phyloP scores from a whole-genome alignment of 2,888 invertebrate species.

The Brachyptera putata region DNA sequence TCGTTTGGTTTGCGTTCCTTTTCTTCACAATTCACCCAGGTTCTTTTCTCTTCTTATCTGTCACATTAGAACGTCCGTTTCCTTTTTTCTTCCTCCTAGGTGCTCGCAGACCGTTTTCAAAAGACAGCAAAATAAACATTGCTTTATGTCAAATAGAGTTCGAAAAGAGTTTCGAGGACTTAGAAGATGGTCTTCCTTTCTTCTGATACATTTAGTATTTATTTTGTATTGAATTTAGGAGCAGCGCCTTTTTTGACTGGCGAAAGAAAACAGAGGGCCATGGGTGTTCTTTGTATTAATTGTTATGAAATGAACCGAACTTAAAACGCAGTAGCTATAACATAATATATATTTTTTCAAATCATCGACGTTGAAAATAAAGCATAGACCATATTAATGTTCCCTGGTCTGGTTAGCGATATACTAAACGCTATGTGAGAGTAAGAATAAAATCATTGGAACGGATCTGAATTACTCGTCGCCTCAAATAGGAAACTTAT shows the following conservation, averaged over 20 bases:
- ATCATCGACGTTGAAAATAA: too few species aligned
- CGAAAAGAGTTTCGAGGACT: conserved; percentile 6
- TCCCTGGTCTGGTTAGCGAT: too few species aligned
- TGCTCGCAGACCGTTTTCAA: background rate
- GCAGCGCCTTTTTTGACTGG: background rate
- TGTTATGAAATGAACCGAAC: too few species aligned
- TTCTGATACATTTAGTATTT: conserved; percentile 8
- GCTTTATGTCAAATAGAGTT: background rate
- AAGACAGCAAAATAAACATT: conserved; percentile 17
- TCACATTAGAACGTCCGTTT: conserved; percentile 5
- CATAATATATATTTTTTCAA: too few species aligned
- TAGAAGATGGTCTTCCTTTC: background rate
- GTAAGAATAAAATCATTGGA: too few species aligned
- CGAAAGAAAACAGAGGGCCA: too few species aligned
- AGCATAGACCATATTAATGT: too few species aligned
- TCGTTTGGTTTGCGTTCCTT: conserved; percentile 10
- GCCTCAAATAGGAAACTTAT: too few species aligned
- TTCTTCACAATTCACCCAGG: too few species aligned
- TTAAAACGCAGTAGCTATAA: too few species aligned
- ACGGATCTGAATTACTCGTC: too few species aligned
- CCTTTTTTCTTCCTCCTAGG: conserved; percentile 10
- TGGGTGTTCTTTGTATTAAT: background rate
- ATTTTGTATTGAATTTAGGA: background rate
- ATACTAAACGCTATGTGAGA: too few species aligned
- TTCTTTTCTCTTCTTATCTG: background rate